Base-by-base conservation (phyloP, 92 coral and sea anemone genomes). In the Galaxea fascicularis region DNA sequence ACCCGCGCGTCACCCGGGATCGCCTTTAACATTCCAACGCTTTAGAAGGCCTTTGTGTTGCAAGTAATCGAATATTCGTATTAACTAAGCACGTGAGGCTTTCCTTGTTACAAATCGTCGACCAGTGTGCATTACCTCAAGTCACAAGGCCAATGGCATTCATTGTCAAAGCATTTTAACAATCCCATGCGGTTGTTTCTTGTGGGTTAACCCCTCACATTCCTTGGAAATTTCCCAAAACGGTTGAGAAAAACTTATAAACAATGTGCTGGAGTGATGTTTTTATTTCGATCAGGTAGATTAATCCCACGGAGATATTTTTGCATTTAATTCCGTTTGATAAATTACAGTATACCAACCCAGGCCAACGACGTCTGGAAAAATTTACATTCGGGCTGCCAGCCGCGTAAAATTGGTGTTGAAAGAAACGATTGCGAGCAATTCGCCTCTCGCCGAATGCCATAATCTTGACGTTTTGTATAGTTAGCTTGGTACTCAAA, bases 351-450 rank as follows among this genome's bases (percentile, higher is more conserved):
- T 35, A 35, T 35, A 2, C 41, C 41, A 35, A 35, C 17, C 54
- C 54, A 49, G 13, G 54, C 24, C 24, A 16, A 20, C 0, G 0
- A 24, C 4, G 81, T 60, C 82, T 77, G 70, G 35, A 49, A n/a
- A 26, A 77, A 69, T 22, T 65, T 54, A 39, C 31, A 49, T 10
- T 15, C 13, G 17, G 54, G 17, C 0, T 15, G 1, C 3, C 13
- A 14, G 11, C 10, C 10, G 51, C 10, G 16, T 11, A 25, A 79
- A 67, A 47, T 28, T n/a, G 75, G 84, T 51, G 84, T 46, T 66
- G 84, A 79, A 46, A 67, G 84, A 67, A 25, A 20, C n/a, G 65
- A 6, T 67, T 65, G 75, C 49, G 21, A 52, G 28, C 84, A 63
- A 67, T 26, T 41, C 59, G 27, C 15, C 68, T 30, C 49, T 54